Conservation (phyloP, 2,888 invertebrate species). For the Stenchaetothrips biformis region DNA sequence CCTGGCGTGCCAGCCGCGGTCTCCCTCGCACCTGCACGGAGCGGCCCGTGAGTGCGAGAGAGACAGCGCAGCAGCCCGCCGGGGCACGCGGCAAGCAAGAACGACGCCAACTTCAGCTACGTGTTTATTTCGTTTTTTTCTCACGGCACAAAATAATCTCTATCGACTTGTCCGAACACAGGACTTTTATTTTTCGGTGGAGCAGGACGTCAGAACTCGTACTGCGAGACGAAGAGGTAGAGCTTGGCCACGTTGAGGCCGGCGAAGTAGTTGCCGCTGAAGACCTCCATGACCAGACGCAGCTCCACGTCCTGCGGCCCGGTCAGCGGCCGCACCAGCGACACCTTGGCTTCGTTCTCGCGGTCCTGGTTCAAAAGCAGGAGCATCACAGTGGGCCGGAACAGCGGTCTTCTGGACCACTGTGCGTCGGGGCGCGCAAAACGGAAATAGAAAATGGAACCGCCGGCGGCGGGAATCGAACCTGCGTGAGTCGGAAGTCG, state of each 20-base stretch:
- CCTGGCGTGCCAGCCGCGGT: too few species aligned
- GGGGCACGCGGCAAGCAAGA: too few species aligned
- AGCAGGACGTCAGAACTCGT: conserved; percentile 55
- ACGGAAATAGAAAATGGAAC: neutral
- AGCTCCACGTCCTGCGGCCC: conserved; percentile 91
- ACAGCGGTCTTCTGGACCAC: too few species aligned
- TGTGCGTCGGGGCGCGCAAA: neutral
- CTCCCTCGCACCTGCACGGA: too few species aligned
- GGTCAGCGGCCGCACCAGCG: conserved; percentile 64
- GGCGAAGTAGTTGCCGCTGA: conserved; percentile 63
- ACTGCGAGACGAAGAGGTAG: conserved; percentile 78
- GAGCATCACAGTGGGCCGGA: too few species aligned
- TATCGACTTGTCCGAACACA: too few species aligned
- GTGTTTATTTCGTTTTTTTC: too few species aligned
- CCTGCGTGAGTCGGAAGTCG: conserved; percentile 52
- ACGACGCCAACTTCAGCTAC: too few species aligned
- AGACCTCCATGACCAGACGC: conserved; percentile 80
- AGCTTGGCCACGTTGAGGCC: conserved; percentile 83
- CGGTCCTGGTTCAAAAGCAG: neutral
- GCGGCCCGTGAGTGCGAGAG: too few species aligned
- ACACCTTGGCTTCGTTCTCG: conserved; percentile 68
- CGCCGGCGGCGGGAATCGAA: conserved; percentile 36
- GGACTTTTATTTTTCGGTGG: too few species aligned
- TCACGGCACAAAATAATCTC: too few species aligned
- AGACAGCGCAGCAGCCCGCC: too few species aligned